Conservation (phyloP, 2,113 vertebrate genomes). For the Phylloscopus trochiloides region DNA sequence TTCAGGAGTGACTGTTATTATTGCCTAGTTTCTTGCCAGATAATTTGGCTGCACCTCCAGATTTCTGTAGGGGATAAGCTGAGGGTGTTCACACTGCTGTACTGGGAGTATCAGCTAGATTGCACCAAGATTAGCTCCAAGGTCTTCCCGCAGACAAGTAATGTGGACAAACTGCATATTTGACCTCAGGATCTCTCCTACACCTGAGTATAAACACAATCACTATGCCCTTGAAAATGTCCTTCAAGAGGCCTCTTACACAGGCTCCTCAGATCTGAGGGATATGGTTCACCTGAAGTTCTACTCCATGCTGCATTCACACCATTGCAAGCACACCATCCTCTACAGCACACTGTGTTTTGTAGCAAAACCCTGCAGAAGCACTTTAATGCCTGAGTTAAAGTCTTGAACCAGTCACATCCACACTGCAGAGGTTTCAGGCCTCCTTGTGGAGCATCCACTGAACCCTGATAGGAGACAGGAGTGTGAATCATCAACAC, state of each 20-base stretch:
- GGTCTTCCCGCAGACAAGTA: slow-evolving; percentile 15
- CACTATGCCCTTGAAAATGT: slow-evolving; percentile 10
- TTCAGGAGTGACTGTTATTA: slow-evolving; percentile 5
- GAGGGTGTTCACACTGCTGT: background rate
- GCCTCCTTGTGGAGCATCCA: background rate
- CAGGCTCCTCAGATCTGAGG: background rate
- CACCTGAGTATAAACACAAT: slow-evolving; percentile 5
- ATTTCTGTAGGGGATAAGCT: slow-evolving; percentile 27
- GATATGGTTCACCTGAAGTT: background rate
- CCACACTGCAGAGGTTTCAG: background rate
- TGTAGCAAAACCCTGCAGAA: background rate
- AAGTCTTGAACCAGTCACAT: background rate
- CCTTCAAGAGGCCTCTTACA: slow-evolving; percentile 20
- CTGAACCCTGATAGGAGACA: background rate
- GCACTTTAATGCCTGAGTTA: background rate
- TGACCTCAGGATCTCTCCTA: slow-evolving; percentile 44
- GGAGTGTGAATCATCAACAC: background rate
- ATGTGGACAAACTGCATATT: slow-evolving; percentile 54
- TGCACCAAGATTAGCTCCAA: slow-evolving; percentile 18
- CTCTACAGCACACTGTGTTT: background rate
- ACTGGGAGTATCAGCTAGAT: slow-evolving; percentile 38
- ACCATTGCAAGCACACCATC: background rate
- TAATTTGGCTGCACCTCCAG: slow-evolving; percentile 16
- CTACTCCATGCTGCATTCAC: rapidly evolving
- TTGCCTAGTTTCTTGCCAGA: slow-evolving; percentile 26